Conservation (phyloP, 1,140 invertebrate genomes). For the Musca vetustissima region DNA sequence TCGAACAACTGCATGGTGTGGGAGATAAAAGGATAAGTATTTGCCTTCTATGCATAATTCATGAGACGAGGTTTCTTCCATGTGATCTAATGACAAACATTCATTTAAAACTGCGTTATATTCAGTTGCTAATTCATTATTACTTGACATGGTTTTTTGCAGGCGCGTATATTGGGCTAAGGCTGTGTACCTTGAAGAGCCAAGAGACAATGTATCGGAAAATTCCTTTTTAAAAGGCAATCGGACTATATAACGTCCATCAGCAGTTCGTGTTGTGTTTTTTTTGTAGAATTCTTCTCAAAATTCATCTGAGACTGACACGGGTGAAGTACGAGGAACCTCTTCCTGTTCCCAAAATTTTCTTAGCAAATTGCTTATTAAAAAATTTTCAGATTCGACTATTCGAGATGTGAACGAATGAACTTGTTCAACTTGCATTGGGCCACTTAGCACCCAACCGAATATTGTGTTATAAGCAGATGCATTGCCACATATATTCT, state of each 20-base stretch:
- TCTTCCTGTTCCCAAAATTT: conserved; percentile 11
- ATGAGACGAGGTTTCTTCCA: neutral
- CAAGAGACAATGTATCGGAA: neutral
- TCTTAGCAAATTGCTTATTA: neutral
- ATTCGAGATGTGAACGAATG: neutral
- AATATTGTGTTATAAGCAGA: neutral
- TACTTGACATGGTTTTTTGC: neutral
- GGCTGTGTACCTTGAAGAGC: neutral
- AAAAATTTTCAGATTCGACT: neutral
- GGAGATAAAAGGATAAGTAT: conserved; percentile 11
- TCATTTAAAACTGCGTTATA: neutral
- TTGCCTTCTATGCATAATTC: neutral
- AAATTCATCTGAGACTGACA: neutral
- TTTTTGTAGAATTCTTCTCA: neutral
- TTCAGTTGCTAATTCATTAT: neutral
- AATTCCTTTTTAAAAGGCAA: conserved; percentile 1
- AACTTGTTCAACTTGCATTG: neutral
- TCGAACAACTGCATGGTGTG: conserved; percentile 1
- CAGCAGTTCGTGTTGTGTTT: neutral
- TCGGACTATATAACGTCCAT: neutral
- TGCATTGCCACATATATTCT: neutral
- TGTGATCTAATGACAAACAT: neutral
- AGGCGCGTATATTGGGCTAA: conserved; percentile 3
- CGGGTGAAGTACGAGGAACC: neutral
- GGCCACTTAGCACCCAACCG: conserved; percentile 14